Evolutionary conservation across 2,888 invertebrate genomes (phyloP).

Genomic region (Acronicta alni): DNA sequence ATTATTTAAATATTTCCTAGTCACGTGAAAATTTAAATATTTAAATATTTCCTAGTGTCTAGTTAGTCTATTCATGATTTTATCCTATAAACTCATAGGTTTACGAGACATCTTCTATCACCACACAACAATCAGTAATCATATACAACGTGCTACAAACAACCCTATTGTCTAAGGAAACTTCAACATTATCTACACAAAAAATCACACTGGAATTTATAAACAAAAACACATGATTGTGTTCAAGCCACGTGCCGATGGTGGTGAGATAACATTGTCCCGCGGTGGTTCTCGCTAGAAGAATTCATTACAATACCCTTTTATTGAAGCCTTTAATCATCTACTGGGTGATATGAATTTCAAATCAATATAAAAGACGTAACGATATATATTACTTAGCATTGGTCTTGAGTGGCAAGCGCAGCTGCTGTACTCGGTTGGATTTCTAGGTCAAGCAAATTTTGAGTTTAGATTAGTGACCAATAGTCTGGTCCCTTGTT

Average conservation of each 20-base stretch:
- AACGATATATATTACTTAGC: background rate
- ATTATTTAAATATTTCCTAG: too few species aligned
- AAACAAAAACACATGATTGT: constrained; percentile 73
- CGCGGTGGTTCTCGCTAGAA: constrained; percentile 26
- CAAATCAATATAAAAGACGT: constrained; percentile 48
- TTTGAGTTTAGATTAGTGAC: too few species aligned
- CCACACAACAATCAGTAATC: constrained; percentile 13
- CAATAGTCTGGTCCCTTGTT: too few species aligned
- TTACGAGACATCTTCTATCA: background rate
- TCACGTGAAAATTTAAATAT: too few species aligned
- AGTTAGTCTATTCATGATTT: background rate
- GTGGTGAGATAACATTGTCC: constrained; percentile 80
- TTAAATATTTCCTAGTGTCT: too few species aligned
- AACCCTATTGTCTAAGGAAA: constrained; percentile 32
- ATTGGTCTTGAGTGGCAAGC: too few species aligned
- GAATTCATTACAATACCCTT: constrained; percentile 49
- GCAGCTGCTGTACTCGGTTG: too few species aligned
- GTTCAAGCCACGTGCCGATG: constrained; percentile 78
- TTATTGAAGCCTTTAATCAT: constrained; percentile 47
- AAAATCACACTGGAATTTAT: constrained; percentile 58
- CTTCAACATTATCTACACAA: constrained; percentile 31
- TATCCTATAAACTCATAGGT: background rate
- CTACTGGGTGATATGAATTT: constrained; percentile 46
- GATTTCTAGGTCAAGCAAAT: too few species aligned
- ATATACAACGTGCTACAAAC: constrained; percentile 19